These are phyloP conservation scores for Perdita meconis DNA, from an alignment of 2,888 invertebrate species.

Conservation along the genomic window DNA sequence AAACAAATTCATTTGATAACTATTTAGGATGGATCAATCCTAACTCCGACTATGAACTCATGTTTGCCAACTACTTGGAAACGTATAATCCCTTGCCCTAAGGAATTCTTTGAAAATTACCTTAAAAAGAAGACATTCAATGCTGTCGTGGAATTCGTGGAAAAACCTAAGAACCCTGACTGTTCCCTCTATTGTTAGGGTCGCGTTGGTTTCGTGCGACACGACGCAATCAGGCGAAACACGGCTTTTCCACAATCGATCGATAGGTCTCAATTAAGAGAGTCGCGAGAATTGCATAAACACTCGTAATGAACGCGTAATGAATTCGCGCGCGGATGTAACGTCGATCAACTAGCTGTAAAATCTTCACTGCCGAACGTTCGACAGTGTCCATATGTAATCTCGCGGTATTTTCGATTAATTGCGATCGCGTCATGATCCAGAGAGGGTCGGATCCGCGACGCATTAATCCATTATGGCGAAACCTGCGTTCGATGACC, in stretches of 20 bases:
- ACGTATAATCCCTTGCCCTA: too few species aligned
- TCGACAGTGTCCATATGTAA: slow-evolving; percentile 20
- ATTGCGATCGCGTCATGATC: slow-evolving; percentile 62
- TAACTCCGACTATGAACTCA: too few species aligned
- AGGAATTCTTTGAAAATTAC: too few species aligned
- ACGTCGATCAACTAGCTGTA: slow-evolving; percentile 27
- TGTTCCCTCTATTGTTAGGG: too few species aligned
- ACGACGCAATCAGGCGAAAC: slow-evolving; percentile 25
- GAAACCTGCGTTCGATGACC: slow-evolving; percentile 1
- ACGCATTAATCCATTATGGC: slow-evolving; percentile 2
- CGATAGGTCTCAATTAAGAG: slow-evolving; percentile 62
- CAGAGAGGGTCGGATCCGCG: background rate
- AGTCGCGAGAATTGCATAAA: slow-evolving; percentile 66
- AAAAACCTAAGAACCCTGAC: too few species aligned
- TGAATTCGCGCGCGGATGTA: slow-evolving; percentile 46
- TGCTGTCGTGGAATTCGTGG: background rate
- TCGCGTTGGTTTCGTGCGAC: too few species aligned
- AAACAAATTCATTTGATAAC: too few species aligned
- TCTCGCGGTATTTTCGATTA: slow-evolving; percentile 63
- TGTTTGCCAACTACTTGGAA: too few species aligned
- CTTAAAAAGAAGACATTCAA: too few species aligned
- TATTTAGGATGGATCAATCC: too few species aligned
- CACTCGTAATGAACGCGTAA: slow-evolving; percentile 64
- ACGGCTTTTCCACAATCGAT: slow-evolving; percentile 56
- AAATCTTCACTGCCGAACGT: slow-evolving; percentile 44